phyloP scores from a whole-genome alignment of 2,888 invertebrate species.

The Lasioglossum vierecki region DNA sequence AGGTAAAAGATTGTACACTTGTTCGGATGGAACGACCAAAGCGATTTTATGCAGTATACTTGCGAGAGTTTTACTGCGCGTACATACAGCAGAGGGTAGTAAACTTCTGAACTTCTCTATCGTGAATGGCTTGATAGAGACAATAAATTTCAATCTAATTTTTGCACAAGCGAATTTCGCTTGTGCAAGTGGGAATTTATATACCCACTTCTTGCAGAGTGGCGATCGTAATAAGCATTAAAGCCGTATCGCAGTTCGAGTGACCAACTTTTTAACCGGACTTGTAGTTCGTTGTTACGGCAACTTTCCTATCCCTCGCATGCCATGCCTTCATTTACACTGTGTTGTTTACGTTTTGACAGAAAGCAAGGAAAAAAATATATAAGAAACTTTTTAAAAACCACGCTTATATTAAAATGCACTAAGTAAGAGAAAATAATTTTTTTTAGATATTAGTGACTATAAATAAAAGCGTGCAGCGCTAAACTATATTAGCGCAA shows the following conservation, averaged over 20 bases:
- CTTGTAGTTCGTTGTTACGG: background rate
- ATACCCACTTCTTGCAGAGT: background rate
- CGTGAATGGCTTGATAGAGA: background rate
- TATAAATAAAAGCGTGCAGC: too few species aligned
- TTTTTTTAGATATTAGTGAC: too few species aligned
- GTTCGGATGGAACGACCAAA: background rate
- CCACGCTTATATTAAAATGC: too few species aligned
- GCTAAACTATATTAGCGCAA: too few species aligned
- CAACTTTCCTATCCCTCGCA: background rate
- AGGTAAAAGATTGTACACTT: background rate
- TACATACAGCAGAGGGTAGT: background rate
- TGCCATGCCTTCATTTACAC: background rate
- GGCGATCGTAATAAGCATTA: background rate
- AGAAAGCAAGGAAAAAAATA: background rate
- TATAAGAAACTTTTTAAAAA: too few species aligned
- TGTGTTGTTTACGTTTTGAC: background rate
- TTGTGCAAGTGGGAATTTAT: background rate
- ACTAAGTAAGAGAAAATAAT: too few species aligned
- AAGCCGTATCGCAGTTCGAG: background rate
- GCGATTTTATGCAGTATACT: background rate
- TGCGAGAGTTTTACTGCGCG: constrained; percentile 1
- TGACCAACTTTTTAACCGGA: constrained; percentile 7
- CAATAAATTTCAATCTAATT: constrained; percentile 4
- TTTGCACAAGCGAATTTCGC: background rate
- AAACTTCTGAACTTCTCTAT: background rate